Percentiles rank a stretch among this genome's conserved stretches.
phyloP scores from a whole-genome alignment of 2,113 vertebrate genomes.

The Rhabdornis inornatus region DNA sequence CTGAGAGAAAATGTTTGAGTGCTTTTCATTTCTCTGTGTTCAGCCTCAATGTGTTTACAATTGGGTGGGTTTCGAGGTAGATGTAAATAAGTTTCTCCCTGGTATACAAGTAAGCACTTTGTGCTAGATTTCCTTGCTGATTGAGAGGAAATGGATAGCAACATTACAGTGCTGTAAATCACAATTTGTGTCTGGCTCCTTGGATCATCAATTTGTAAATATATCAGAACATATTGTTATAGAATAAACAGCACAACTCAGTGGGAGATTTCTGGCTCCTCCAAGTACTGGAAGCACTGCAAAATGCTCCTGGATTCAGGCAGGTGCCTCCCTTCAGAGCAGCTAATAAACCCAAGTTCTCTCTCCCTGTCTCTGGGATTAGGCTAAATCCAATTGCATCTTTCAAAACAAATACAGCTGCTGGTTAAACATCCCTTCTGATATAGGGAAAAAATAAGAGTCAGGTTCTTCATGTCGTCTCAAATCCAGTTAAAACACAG shows the following conservation, averaged over 20 bases:
- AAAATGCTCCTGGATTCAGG: neutral
- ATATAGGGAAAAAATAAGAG: neutral
- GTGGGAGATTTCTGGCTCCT: neutral
- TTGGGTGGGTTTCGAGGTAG: neutral
- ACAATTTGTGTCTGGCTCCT: neutral
- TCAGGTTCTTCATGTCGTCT: neutral
- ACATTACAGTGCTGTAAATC: neutral
- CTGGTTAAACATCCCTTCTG: constrained; percentile 26
- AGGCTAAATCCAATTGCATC: constrained; percentile 41
- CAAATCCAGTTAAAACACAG: constrained; percentile 12
- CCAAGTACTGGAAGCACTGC: neutral
- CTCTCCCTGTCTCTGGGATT: neutral
- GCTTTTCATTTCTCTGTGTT: neutral
- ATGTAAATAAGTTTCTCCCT: constrained; percentile 35
- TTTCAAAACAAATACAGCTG: constrained; percentile 53
- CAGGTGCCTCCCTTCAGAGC: neutral
- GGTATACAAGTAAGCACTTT: neutral
- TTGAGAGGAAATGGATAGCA: constrained; percentile 19
- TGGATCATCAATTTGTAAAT: constrained; percentile 25
- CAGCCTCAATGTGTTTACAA: neutral
- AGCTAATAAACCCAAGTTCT: constrained; percentile 7
- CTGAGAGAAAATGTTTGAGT: neutral
- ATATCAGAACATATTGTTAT: neutral
- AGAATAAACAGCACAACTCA: neutral
- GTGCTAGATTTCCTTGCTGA: neutral